These are phyloP conservation scores for Semnopithecus entellus DNA, from an alignment of 2,113 vertebrate species.

Conservation along the genomic window DNA sequence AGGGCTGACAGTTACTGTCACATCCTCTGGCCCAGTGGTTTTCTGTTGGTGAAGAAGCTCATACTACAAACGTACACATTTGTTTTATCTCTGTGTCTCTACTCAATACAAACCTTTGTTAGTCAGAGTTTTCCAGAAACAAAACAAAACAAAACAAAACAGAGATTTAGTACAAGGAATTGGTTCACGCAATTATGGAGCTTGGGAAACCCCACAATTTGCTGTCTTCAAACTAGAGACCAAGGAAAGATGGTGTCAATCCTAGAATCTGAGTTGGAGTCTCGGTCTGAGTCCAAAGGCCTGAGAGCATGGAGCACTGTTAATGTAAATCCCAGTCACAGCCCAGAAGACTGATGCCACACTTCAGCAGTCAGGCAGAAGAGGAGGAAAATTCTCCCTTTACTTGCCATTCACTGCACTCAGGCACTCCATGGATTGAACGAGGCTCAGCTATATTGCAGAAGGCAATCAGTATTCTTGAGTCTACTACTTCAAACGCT, in stretches of 20 bases:
- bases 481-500: not conserved
- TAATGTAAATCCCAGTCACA: not conserved
- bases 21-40: no score
- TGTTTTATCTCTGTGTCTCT: not conserved
- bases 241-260: not conserved
- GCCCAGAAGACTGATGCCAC: not conserved
- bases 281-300: not conserved
- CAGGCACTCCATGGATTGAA: not conserved
- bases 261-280: no score
- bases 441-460: accelerated
- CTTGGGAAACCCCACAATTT: not conserved
- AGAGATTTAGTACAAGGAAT: not conserved
- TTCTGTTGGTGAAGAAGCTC: not conserved
- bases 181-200: not conserved
- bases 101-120: not conserved
- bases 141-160: no score
- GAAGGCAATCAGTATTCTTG: not conserved
- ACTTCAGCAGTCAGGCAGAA: no score
- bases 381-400: not conserved
- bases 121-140: not conserved
- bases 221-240: not conserved
- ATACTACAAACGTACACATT: accelerated
- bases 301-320: not conserved
- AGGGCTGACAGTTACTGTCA: not conserved
- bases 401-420: not conserved